phyloP scores from a whole-genome alignment of 2,888 invertebrate genomes.

The Margaritifera margaritifera region DNA sequence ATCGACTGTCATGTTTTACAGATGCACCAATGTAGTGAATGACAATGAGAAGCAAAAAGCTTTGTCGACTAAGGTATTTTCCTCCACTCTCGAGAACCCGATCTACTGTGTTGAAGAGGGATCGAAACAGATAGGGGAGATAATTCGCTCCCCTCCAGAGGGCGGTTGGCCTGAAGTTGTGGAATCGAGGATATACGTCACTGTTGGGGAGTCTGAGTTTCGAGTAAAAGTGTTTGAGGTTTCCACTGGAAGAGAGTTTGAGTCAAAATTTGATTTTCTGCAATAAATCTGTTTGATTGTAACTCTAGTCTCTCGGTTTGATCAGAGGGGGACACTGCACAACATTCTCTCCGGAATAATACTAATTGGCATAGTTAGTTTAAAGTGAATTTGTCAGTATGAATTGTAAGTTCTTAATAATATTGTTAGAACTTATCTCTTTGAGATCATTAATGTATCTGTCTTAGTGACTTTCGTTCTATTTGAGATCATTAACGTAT shows the following conservation, averaged over 20 bases:
- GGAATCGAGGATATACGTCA: constrained; percentile 27
- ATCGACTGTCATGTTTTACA: constrained; percentile 19
- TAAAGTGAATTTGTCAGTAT: too few species aligned
- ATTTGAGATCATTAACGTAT: too few species aligned
- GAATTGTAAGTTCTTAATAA: too few species aligned
- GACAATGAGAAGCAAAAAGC: constrained; percentile 13
- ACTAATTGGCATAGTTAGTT: too few species aligned
- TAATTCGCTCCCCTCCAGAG: constrained; percentile 27
- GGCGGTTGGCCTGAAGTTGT: constrained; percentile 30
- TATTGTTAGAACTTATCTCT: too few species aligned
- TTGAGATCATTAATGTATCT: too few species aligned
- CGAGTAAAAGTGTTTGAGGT: constrained; percentile 18
- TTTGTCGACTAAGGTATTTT: constrained; percentile 28
- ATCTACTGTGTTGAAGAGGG: constrained; percentile 27
- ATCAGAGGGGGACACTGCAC: background rate
- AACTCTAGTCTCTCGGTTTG: background rate
- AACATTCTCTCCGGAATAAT: background rate
- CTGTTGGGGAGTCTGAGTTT: constrained; percentile 33
- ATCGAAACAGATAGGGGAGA: constrained; percentile 30
- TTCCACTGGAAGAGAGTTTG: constrained; percentile 15
- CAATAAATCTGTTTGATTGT: constrained; percentile 1
- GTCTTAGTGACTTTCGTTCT: too few species aligned
- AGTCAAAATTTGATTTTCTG: constrained; percentile 24
- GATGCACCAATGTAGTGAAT: constrained; percentile 18
- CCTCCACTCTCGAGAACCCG: constrained; percentile 25